Evolutionary conservation across 2,797 vertebrate genomes (phyloP).

Genomic region (Poeciliopsis paucimaculata): DNA sequence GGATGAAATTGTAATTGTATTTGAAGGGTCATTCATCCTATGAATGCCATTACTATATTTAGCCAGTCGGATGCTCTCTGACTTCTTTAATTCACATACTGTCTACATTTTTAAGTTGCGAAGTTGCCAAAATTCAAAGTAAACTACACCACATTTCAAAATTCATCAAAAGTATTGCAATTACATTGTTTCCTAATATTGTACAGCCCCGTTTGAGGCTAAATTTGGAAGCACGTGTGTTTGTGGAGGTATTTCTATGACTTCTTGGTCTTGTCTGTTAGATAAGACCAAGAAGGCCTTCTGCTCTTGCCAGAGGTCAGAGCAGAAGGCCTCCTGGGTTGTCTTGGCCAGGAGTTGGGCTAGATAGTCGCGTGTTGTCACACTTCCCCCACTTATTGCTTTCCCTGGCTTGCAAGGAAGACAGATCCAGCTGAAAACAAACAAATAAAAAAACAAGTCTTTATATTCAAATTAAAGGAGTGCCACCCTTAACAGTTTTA

Average conservation of each 20-base stretch:
- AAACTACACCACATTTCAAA: neutral
- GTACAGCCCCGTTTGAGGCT: neutral
- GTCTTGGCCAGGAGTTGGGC: conserved; percentile 29
- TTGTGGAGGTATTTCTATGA: neutral
- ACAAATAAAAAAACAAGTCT: neutral
- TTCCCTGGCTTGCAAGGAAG: neutral
- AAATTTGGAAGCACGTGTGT: neutral
- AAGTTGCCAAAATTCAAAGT: neutral
- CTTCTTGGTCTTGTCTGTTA: conserved; percentile 25
- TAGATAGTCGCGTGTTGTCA: neutral
- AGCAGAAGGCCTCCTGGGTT: conserved; percentile 46
- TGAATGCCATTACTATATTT: neutral
- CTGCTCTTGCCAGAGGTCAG: conserved; percentile 49
- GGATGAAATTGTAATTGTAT: neutral
- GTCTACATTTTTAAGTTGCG: neutral
- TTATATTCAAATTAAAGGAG: neutral
- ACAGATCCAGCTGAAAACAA: neutral
- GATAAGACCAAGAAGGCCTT: too few species aligned
- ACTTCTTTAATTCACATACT: neutral
- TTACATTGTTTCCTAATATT: neutral
- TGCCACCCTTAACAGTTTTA: neutral
- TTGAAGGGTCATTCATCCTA: neutral
- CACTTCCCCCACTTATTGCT: neutral
- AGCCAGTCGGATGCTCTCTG: neutral
- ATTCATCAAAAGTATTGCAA: neutral